Evolutionary conservation across 2,113 vertebrate genomes (phyloP).

Genomic region (Atlantisia rogersi): DNA sequence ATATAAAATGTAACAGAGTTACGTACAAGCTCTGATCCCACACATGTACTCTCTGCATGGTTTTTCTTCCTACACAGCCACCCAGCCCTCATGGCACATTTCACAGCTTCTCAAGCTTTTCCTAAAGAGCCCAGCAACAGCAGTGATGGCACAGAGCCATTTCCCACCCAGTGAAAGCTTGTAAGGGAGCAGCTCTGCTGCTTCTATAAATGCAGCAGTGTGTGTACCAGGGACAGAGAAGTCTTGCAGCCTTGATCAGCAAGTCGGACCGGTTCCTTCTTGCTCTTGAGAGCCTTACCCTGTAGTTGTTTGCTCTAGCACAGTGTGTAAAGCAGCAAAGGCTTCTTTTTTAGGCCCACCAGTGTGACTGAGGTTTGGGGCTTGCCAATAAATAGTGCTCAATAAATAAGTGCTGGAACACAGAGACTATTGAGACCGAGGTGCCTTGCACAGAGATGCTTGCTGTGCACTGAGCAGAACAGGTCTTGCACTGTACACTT

Average conservation of each 20-base stretch:
- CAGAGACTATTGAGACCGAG: neutral
- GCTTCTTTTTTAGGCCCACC: neutral
- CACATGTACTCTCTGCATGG: slow-evolving; percentile 17
- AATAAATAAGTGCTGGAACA: neutral
- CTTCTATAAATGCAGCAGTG: neutral
- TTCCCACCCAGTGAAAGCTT: neutral
- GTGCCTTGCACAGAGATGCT: neutral
- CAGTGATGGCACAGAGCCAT: neutral
- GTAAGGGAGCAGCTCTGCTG: neutral
- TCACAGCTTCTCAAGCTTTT: neutral
- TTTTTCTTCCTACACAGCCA: slow-evolving; percentile 39
- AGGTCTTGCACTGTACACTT: neutral
- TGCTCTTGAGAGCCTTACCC: neutral
- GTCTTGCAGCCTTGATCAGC: neutral
- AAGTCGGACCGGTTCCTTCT: slow-evolving; percentile 18
- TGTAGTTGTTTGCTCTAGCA: neutral
- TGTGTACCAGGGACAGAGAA: neutral
- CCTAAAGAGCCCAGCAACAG: slow-evolving; percentile 11
- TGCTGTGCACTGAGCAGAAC: neutral
- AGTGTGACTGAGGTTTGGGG: neutral
- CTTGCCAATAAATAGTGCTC: neutral
- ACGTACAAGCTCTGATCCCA: slow-evolving; percentile 4
- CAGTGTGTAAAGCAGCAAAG: neutral
- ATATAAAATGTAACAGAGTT: neutral
- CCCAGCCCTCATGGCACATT: neutral